A percentile compares a stretch with the other conserved stretches of the same genome.
Evolutionary conservation across 2,888 invertebrate genomes (phyloP).

Genomic region (Physocephala rufipes): DNA sequence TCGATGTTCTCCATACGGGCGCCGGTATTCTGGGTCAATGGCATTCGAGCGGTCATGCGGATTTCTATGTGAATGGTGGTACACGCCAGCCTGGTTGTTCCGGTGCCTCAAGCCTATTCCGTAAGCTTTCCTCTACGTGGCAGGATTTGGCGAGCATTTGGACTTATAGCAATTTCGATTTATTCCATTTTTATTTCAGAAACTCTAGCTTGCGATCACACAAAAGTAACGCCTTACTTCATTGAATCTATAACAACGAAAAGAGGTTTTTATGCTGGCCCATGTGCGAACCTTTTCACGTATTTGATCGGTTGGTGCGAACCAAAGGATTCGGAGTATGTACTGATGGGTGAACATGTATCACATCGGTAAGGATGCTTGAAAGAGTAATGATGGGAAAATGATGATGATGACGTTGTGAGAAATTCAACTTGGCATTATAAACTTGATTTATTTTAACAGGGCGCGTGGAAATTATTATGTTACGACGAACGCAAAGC

Average conservation of each 20-base stretch:
- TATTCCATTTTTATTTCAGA: slow-evolving; percentile 67
- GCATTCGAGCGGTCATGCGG: slow-evolving; percentile 89
- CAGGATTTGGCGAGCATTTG: too few relatives aligned
- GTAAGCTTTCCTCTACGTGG: slow-evolving; percentile 67
- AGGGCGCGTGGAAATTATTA: slow-evolving; percentile 88
- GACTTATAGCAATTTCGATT: too few relatives aligned
- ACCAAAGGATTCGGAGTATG: slow-evolving; percentile 80
- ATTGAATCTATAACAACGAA: slow-evolving; percentile 86
- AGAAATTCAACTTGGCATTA: too few relatives aligned
- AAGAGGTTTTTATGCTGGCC: slow-evolving; percentile 85
- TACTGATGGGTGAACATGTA: slow-evolving; percentile 87
- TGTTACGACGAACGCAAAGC: slow-evolving; percentile 84
- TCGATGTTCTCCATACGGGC: slow-evolving; percentile 85
- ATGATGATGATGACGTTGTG: too few relatives aligned
- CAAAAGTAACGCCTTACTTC: slow-evolving; percentile 89
- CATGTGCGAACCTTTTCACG: slow-evolving; percentile 83
- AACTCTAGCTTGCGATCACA: slow-evolving; percentile 88
- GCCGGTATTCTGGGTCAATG: slow-evolving; percentile 89
- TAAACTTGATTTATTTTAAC: slow-evolving; percentile 34
- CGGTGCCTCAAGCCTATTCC: slow-evolving; percentile 81
- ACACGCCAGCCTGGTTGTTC: slow-evolving; percentile 89
- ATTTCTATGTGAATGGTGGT: slow-evolving; percentile 87
- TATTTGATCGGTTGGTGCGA: slow-evolving; percentile 86
- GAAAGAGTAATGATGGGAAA: too few relatives aligned
- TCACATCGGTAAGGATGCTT: slow-evolving; percentile 73